Percentiles rank a stretch among this genome's conserved stretches.
Evolutionary conservation across 2,888 invertebrate genomes (phyloP).

Genomic region (Tipula helvola): DNA sequence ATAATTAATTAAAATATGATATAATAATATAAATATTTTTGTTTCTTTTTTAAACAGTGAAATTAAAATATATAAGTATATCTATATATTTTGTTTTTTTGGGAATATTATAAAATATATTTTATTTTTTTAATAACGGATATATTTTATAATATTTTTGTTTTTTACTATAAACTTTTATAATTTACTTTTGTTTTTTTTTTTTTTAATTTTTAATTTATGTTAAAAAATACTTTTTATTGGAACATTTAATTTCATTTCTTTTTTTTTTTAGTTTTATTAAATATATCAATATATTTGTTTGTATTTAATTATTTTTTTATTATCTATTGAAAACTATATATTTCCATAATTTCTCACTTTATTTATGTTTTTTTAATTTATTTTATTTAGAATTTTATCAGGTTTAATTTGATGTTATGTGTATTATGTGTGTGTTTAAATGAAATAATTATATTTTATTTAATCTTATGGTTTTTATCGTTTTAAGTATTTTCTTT

Average conservation of each 20-base stretch:
- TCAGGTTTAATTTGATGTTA: neutral
- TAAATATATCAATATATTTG: neutral
- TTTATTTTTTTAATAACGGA: neutral
- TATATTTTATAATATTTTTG: neutral
- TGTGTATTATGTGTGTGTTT: neutral
- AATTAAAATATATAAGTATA: neutral
- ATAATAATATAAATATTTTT: neutral
- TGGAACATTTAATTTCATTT: constrained; percentile 4
- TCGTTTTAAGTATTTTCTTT: neutral
- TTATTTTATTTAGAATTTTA: neutral
- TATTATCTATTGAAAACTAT: neutral
- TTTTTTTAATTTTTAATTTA: neutral
- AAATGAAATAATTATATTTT: neutral
- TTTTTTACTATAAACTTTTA: neutral
- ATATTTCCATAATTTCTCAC: neutral
- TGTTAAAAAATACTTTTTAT: neutral
- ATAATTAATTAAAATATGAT: neutral
- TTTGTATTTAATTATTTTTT: neutral
- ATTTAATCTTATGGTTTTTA: neutral
- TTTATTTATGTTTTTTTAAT: neutral
- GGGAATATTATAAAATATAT: neutral
- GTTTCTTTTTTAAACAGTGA: neutral
- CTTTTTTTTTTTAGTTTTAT: neutral
- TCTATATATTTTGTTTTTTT: neutral
- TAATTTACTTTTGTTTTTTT: neutral